These are phyloP conservation scores for Caligus rogercresseyi DNA, from an alignment of 1,140 invertebrate genomes.

Conservation along the genomic window DNA sequence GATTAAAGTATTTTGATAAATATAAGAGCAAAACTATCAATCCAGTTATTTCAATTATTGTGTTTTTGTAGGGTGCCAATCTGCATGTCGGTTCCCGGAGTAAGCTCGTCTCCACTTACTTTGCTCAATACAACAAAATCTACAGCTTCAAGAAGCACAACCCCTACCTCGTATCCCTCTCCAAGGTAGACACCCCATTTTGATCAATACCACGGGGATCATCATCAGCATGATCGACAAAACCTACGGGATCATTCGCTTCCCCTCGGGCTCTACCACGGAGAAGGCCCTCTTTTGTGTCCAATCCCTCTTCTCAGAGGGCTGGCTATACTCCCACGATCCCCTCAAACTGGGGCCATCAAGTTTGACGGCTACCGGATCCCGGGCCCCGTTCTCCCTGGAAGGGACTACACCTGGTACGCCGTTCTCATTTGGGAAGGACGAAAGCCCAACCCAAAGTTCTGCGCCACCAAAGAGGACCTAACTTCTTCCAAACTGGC, in stretches of 20 bases:
- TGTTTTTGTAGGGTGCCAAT: not conserved
- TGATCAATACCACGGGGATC: not conserved
- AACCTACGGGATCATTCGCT: not conserved
- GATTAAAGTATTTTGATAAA: too few relatives aligned
- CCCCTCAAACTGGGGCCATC: not conserved
- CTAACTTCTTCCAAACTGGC: not conserved
- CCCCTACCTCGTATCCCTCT: constrained; percentile 1
- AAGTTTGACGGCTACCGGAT: not conserved
- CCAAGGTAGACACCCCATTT: not conserved
- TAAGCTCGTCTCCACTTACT: not conserved
- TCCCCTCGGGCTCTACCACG: not conserved
- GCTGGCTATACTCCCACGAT: not conserved
- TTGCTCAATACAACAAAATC: not conserved
- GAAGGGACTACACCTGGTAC: not conserved
- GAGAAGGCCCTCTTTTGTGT: not conserved
- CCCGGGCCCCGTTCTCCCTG: not conserved
- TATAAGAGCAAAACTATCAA: too few relatives aligned
- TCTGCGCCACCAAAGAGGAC: constrained; percentile 4
- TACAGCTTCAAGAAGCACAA: not conserved
- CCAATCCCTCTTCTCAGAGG: not conserved
- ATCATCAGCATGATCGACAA: not conserved
- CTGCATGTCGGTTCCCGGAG: not conserved
- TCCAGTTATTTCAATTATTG: not conserved
- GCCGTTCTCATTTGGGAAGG: constrained; percentile 2
- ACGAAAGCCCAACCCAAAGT: not conserved